These are phyloP conservation scores for Mionectes olivaceus DNA, from an alignment of 2,797 vertebrate genomes.

Conservation along the genomic window DNA sequence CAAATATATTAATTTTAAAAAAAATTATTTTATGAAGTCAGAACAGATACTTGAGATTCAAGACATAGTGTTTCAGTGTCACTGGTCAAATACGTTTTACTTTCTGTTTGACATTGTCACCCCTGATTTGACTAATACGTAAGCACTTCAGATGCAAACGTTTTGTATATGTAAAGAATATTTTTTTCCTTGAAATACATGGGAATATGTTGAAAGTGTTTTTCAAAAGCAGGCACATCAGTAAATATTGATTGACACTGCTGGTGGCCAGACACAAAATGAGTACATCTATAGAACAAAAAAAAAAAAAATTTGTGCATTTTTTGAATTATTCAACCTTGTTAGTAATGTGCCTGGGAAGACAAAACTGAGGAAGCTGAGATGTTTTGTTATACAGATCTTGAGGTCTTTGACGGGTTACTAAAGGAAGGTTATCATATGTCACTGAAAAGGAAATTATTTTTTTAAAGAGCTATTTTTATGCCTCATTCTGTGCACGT, in stretches of 20 bases:
- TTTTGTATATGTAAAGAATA: not conserved
- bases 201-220: not conserved
- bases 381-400: not conserved
- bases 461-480: slow-evolving; percentile 19
- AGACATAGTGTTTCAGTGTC: not conserved
- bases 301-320: not conserved
- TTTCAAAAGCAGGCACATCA: not conserved
- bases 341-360: not conserved
- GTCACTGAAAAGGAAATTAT: not conserved
- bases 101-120: not conserved
- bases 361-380: not conserved
- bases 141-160: not conserved
- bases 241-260: not conserved
- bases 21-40: not conserved
- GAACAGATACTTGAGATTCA: not conserved
- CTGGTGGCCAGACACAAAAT: not conserved
- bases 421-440: slow-evolving; percentile 9
- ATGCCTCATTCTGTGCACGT: not conserved
- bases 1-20: not conserved
- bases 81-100: not conserved
- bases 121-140: not conserved
- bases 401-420: not conserved
- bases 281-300: not conserved
- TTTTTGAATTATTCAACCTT: not conserved
- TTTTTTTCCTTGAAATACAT: not conserved